Evolutionary conservation across 2,888 invertebrate species (phyloP).

Genomic region (Reticulitermes lucifugus): DNA sequence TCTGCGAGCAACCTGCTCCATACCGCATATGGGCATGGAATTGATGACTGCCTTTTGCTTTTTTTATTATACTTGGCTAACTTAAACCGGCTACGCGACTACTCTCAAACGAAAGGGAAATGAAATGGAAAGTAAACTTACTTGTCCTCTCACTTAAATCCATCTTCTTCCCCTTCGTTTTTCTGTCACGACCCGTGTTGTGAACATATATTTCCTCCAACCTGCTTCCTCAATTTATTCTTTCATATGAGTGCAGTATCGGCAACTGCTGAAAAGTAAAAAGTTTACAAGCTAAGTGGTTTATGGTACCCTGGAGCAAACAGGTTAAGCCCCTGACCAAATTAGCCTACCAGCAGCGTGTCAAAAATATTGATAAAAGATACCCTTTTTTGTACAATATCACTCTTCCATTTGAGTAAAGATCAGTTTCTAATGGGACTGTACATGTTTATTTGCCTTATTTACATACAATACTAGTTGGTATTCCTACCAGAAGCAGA

Average conservation of each 20-base stretch:
- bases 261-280: background rate
- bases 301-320: background rate
- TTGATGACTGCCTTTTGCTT: background rate
- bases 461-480: slow-evolving; percentile 26
- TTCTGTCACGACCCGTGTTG: background rate
- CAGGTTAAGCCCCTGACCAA: slow-evolving; percentile 4
- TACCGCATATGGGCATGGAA: slow-evolving; percentile 48
- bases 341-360: background rate
- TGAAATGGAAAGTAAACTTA: slow-evolving; percentile 18
- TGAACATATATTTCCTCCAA: background rate
- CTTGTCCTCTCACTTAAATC: slow-evolving; percentile 12
- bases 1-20: background rate
- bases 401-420: background rate
- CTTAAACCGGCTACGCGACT: background rate
- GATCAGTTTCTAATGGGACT: background rate
- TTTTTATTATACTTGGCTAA: slow-evolving; percentile 1
- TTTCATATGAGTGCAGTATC: background rate
- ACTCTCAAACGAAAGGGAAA: slow-evolving; percentile 23
- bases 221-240: background rate
- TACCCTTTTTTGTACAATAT: background rate
- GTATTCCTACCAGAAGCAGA: slow-evolving; percentile 24
- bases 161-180: background rate
- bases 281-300: background rate
- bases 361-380: background rate
- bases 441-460: slow-evolving; percentile 26